phyloP scores from a whole-genome alignment of 35 echinoderm and acorn worm species.

The Apostichopus parvimensis region DNA sequence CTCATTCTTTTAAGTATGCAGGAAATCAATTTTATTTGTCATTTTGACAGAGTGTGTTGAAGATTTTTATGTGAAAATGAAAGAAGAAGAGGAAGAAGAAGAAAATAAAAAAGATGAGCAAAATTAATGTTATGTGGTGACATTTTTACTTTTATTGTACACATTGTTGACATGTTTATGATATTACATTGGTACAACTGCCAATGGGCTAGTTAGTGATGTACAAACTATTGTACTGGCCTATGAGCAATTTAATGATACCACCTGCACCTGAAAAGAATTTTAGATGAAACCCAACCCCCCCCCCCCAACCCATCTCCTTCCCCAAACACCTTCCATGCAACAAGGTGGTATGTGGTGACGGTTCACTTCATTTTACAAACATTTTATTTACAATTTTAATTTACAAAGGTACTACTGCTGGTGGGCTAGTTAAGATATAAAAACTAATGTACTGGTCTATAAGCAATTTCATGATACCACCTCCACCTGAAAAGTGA shows the following conservation, averaged over 20 bases:
- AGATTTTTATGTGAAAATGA: constrained; percentile 5
- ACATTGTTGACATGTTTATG: not conserved
- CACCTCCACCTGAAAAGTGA: not conserved
- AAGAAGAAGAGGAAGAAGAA: not conserved
- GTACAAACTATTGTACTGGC: too few relatives aligned
- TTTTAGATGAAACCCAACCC: too few relatives aligned
- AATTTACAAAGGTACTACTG: not conserved
- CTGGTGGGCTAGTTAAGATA: too few relatives aligned
- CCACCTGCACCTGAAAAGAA: not conserved
- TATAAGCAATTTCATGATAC: too few relatives aligned
- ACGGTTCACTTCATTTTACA: too few relatives aligned
- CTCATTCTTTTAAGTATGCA: not conserved
- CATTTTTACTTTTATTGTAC: not conserved
- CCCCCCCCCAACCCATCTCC: too few relatives aligned
- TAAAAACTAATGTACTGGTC: too few relatives aligned
- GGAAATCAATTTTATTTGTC: not conserved
- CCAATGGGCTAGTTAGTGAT: not conserved
- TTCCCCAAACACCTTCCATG: too few relatives aligned
- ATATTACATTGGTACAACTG: not conserved
- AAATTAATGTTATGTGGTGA: not conserved
- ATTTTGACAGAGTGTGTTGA: not conserved
- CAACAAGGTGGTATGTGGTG: not conserved
- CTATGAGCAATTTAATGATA: too few relatives aligned
- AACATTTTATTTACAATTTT: not conserved
- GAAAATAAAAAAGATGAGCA: not conserved